Evolutionary conservation across 2,113 vertebrate species (phyloP).

Genomic region (Hippocampus mohnikei): DNA sequence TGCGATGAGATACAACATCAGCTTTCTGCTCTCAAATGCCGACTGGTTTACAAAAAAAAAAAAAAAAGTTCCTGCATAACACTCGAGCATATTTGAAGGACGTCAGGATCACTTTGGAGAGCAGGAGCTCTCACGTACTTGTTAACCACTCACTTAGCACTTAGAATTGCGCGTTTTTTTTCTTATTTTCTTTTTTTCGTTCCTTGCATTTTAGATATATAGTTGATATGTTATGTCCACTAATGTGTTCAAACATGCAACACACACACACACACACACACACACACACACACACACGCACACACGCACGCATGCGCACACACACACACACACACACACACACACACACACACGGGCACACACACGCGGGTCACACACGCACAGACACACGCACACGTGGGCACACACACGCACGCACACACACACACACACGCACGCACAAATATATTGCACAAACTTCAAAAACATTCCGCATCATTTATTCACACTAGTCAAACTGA

Average conservation of each 20-base stretch:
- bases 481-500: neutral
- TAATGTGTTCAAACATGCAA: neutral
- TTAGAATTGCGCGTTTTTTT: neutral
- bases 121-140: slow-evolving; percentile 21
- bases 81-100: slow-evolving; percentile 49
- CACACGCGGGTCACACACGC: no score
- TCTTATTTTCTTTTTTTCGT: neutral
- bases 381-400: no score
- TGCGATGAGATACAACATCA: slow-evolving; percentile 32
- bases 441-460: neutral
- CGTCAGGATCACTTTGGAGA: slow-evolving; percentile 17
- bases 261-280: no score
- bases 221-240: neutral
- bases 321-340: neutral
- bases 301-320: neutral
- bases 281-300: neutral
- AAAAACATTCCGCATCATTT: neutral
- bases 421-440: neutral
- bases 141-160: neutral
- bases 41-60: slow-evolving; percentile 50
- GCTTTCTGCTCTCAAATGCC: slow-evolving; percentile 55
- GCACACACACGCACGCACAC: neutral
- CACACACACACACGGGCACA: no score
- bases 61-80: slow-evolving; percentile 59
- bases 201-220: neutral